These are phyloP conservation scores for Trachymyrmex cornetzi DNA, from an alignment of 1,140 invertebrate genomes.

Conservation along the genomic window DNA sequence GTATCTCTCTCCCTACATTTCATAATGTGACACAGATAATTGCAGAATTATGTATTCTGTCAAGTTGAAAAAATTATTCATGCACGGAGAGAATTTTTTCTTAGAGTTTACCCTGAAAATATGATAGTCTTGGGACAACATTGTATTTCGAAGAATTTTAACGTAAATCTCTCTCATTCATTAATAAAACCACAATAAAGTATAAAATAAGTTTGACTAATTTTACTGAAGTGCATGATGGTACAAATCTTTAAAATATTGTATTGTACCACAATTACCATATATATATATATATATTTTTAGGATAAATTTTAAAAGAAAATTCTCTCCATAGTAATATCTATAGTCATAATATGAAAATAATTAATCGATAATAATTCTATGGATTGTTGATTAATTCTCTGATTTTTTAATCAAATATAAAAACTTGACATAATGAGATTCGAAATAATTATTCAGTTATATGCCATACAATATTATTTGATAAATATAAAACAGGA, in stretches of 20 bases:
- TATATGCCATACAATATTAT: background rate
- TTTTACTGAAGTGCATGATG: too few species aligned
- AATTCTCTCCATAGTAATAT: background rate
- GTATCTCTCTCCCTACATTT: background rate
- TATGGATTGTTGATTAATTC: conserved; percentile 9
- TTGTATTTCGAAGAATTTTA: too few species aligned
- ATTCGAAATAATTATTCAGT: conserved; percentile 8
- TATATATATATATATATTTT: too few species aligned
- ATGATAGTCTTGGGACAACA: too few species aligned
- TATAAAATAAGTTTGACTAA: too few species aligned
- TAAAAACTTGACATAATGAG: background rate
- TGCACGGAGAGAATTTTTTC: too few species aligned
- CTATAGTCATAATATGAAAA: conserved; percentile 2
- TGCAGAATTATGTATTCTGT: background rate
- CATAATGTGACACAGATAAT: conserved; percentile 10
- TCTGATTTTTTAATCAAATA: background rate
- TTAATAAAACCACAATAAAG: too few species aligned
- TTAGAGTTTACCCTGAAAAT: too few species aligned
- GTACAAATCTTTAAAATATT: too few species aligned
- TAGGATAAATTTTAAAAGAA: too few species aligned
- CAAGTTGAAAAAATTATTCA: background rate
- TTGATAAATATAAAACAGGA: background rate
- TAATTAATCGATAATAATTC: conserved; percentile 14
- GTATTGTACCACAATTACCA: too few species aligned
- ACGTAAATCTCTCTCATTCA: too few species aligned